Conservation (phyloP, 2,888 invertebrate species). For the Atrina japonica region DNA sequence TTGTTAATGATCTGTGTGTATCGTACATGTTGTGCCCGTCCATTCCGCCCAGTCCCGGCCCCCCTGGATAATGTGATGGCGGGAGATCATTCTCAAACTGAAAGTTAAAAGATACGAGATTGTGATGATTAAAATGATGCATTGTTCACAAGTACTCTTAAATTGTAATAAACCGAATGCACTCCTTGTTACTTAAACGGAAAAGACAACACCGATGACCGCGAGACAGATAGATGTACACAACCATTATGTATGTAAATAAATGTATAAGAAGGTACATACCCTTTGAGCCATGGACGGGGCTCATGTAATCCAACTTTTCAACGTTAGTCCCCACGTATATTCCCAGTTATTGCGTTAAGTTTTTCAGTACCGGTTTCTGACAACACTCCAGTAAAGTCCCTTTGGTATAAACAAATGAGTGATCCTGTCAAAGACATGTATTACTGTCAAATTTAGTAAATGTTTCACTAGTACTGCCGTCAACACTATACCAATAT, state of each 20-base stretch:
- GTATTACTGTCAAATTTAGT: constrained; percentile 76
- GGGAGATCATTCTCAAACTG: constrained; percentile 75
- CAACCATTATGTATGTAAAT: too few relatives aligned
- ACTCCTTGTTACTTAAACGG: too few relatives aligned
- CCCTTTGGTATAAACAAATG: constrained; percentile 74
- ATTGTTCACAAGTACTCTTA: constrained; percentile 17
- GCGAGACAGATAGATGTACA: too few relatives aligned
- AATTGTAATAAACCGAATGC: constrained; percentile 8
- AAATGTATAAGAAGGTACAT: constrained; percentile 44
- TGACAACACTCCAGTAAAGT: constrained; percentile 47
- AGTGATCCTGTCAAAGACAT: constrained; percentile 73
- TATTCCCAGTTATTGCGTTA: constrained; percentile 57
- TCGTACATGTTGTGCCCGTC: constrained; percentile 71
- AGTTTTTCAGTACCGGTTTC: constrained; percentile 46
- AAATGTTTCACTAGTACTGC: constrained; percentile 64
- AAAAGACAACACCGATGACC: background rate
- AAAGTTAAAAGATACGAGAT: constrained; percentile 52
- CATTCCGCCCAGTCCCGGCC: constrained; percentile 54
- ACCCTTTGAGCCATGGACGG: constrained; percentile 75
- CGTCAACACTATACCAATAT: constrained; percentile 74
- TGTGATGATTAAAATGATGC: constrained; percentile 51
- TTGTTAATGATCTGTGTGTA: constrained; percentile 68
- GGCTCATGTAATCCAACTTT: constrained; percentile 26
- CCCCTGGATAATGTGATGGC: constrained; percentile 62
- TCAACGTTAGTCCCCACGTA: constrained; percentile 53